phyloP scores from a whole-genome alignment of 2,797 vertebrate genomes.

The Pangasius mekongensis region DNA sequence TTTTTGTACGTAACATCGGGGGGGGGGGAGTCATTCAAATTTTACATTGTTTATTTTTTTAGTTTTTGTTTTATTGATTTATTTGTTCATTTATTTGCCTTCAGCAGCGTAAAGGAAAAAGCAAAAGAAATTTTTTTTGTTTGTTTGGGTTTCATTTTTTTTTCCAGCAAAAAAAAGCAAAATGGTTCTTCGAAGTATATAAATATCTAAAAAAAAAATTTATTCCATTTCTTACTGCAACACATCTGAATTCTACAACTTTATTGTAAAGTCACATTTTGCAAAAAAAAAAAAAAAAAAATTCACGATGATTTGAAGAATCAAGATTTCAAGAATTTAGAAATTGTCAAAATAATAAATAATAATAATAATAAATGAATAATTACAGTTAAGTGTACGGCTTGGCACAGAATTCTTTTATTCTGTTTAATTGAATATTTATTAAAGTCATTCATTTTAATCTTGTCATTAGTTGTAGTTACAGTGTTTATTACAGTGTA shows the following conservation, averaged over 20 bases:
- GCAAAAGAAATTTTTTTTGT: no score
- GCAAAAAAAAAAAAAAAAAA: no score
- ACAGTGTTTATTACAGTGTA: background rate
- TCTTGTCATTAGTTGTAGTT: background rate
- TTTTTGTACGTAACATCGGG: background rate
- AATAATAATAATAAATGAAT: no score
- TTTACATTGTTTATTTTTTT: background rate
- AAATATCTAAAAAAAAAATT: background rate
- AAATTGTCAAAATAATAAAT: no score
- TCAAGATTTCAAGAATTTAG: no score
- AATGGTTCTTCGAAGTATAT: background rate
- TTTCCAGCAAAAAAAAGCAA: background rate
- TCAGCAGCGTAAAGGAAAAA: background rate
- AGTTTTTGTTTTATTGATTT: background rate
- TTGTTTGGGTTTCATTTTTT: background rate
- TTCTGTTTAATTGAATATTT: no score
- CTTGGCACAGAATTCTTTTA: no score
- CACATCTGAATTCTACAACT: no score
- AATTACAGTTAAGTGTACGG: no score
- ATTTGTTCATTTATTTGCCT: background rate
- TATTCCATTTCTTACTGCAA: no score
- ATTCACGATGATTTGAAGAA: background rate
- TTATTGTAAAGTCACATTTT: no score
- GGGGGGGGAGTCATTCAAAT: no score
- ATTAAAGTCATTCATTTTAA: background rate